Percentiles rank a stretch among this genome's conserved stretches.
Evolutionary conservation across 2,888 invertebrate species (phyloP).

Genomic region (Synergus japonicus): DNA sequence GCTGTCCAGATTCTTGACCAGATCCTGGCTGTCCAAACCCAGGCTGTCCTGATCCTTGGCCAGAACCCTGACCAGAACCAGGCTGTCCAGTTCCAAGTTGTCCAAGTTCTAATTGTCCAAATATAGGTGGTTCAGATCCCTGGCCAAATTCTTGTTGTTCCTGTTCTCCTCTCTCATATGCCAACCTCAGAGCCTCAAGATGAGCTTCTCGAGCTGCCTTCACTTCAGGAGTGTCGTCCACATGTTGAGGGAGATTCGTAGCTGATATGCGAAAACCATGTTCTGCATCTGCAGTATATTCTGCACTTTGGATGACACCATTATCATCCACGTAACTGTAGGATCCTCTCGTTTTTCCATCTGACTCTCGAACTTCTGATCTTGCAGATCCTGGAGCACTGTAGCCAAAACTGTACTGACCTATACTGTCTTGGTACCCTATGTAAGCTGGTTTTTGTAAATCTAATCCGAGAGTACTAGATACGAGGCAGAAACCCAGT

Average conservation of each 20-base stretch:
- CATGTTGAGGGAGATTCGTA: slow-evolving; percentile 75
- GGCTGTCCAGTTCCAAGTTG: background rate
- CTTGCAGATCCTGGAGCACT: slow-evolving; percentile 69
- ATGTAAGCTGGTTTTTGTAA: slow-evolving; percentile 55
- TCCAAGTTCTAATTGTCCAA: too few species aligned
- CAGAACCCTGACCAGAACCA: background rate
- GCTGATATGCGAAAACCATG: slow-evolving; percentile 78
- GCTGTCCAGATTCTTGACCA: background rate
- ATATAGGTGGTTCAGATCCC: background rate
- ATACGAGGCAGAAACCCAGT: slow-evolving; percentile 54
- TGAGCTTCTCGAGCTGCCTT: slow-evolving; percentile 72
- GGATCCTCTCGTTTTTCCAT: slow-evolving; percentile 76
- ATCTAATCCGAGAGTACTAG: slow-evolving; percentile 46
- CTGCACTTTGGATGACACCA: slow-evolving; percentile 76
- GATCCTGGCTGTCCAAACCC: slow-evolving; percentile 36
- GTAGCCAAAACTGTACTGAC: slow-evolving; percentile 77
- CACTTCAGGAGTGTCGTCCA: slow-evolving; percentile 76
- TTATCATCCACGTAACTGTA: slow-evolving; percentile 77
- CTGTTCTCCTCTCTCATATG: slow-evolving; percentile 63
- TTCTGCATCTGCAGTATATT: slow-evolving; percentile 76
- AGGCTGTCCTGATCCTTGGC: background rate
- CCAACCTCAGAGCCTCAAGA: slow-evolving; percentile 70
- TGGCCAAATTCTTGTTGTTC: slow-evolving; percentile 1
- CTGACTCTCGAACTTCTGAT: slow-evolving; percentile 73
- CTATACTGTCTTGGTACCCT: slow-evolving; percentile 74